A percentile compares a stretch with the other conserved stretches of the same genome.
Conservation (phyloP, 2,888 invertebrate genomes). For the Coelogynopora nodosa region DNA sequence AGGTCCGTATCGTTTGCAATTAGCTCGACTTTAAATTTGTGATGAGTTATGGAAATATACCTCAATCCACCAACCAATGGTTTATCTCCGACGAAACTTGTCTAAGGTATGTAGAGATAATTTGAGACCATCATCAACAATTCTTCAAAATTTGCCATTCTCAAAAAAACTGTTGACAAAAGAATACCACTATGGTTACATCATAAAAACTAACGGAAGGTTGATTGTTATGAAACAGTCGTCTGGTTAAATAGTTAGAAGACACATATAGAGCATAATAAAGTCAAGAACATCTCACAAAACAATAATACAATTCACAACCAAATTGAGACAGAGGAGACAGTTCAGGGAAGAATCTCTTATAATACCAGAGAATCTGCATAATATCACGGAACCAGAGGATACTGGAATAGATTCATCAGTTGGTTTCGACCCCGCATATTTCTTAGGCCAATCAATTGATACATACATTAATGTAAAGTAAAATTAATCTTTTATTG, state of each 20-base stretch:
- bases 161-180: background rate
- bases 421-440: no score
- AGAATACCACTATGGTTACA: conserved; percentile 17
- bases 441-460: no score
- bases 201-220: background rate
- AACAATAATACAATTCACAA: no score
- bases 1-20: no score
- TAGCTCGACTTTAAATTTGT: no score
- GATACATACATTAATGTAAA: no score
- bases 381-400: no score
- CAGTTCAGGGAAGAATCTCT: no score
- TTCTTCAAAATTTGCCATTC: conserved; percentile 4
- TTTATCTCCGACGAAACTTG: background rate
- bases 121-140: conserved; percentile 8
- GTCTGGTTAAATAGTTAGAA: conserved; percentile 8
- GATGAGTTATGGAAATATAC: conserved; percentile 12
- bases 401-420: no score
- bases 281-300: background rate
- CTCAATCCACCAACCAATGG: conserved; percentile 18
- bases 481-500: no score
- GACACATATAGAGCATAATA: conserved; percentile 8
- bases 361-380: no score
- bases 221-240: background rate
- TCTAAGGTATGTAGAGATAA: background rate
- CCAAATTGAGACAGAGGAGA: no score